Base-by-base conservation (phyloP, 2,113 vertebrate species). In the Chloebia gouldiae region DNA sequence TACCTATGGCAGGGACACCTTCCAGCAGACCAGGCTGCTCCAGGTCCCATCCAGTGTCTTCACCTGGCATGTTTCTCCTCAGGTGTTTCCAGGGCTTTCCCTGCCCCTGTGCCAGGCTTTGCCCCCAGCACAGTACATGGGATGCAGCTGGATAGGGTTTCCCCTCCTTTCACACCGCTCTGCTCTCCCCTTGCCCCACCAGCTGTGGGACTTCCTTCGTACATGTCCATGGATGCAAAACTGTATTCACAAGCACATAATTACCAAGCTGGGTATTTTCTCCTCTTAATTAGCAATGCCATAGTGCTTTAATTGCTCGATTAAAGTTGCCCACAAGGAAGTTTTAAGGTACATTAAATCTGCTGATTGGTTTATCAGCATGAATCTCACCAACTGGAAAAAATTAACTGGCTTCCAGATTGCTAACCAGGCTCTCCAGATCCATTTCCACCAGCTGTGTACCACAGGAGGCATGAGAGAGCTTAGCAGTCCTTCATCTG, bases 251-350 rank as follows among this genome's bases (percentile, higher is more conserved):
- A 81, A 94, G 82, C 82, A 90, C 56, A n/a, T 94, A 93, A 96
- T 93, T 90, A 83, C 85, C 90, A 92, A 60, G 64, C 88, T 88
- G 90, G 90, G 81, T 92, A 56, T 95, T 83, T 93, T 95, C 92
- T 91, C 71, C 71, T 94, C 81, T 92, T 92, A 92, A 96, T 96
- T 94, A 96, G 90, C 88, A 86, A 64, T 93, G 93, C 76, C 0
- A 4, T 81, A 37, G 85, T 68, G 72, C 60, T 86, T 96, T 95
- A 96, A 94, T 92, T 95, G 82, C 88, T 92, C 44, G 3, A 88
- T 96, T 96, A 94, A 93, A 94, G 94, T 94, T 86, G 92, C 93
- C 92, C 94, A 92, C 39, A 9, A 96, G 95, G 93, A 97, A 93
- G 82, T 76, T 88, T 94, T 96, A 95, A 94, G 92, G 92, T 93